Evolutionary conservation across 1,140 invertebrate genomes (phyloP).

Genomic region (Penaeus chinensis): DNA sequence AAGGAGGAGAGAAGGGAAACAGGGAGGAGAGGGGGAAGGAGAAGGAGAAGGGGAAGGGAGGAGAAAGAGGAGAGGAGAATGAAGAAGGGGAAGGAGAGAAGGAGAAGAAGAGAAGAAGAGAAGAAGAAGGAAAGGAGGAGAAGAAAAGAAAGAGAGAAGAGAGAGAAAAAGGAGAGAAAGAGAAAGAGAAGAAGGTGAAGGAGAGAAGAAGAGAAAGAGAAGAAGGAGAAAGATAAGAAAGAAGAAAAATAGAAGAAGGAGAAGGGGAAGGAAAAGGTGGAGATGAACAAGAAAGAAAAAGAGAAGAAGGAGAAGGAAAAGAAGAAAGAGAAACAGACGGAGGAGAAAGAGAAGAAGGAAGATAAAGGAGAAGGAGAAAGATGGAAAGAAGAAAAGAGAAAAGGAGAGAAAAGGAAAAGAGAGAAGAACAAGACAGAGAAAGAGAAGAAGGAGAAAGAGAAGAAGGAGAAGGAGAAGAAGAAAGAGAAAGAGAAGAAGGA

Average conservation of each 20-base stretch:
- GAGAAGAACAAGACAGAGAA: no score
- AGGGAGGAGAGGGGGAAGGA: background rate
- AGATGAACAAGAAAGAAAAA: background rate
- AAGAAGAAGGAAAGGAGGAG: background rate
- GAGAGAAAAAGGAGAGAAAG: background rate
- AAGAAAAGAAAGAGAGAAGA: background rate
- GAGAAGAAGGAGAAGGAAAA: no score
- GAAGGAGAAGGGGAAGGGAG: background rate
- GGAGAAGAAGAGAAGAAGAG: background rate
- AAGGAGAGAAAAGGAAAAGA: no score
- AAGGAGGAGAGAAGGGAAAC: background rate
- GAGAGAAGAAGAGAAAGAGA: background rate
- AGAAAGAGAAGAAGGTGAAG: no score
- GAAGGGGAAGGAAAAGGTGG: background rate
- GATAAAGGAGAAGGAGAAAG: no score
- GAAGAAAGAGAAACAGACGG: no score
- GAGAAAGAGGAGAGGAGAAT: background rate
- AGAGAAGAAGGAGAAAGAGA: no score
- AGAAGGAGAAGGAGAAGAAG: no score
- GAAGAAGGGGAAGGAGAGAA: background rate
- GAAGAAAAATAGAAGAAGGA: no score
- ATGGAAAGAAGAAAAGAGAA: no score
- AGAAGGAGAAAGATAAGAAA: background rate
- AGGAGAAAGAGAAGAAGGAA: no score
- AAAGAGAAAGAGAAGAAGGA: no score